phyloP scores from a whole-genome alignment of 2,797 vertebrate species.

The Coreius guichenoti region DNA sequence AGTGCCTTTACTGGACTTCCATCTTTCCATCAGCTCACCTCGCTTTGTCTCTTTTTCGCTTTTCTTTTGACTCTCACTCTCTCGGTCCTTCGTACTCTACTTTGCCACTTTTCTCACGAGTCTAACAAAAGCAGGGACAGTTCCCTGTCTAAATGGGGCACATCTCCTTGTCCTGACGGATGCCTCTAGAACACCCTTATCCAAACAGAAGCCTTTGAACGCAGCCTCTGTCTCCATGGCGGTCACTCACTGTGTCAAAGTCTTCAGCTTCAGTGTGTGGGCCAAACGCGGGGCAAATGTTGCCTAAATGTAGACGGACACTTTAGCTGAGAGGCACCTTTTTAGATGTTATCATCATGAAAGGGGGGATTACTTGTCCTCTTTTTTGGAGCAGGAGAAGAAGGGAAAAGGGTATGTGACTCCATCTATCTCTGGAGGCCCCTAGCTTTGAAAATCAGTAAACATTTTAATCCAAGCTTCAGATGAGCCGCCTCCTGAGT shows the following conservation, averaged over 20 bases:
- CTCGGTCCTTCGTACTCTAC: constrained; percentile 65
- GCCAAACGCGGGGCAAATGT: constrained; percentile 67
- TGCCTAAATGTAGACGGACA: constrained; percentile 48
- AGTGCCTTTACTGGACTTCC: constrained; percentile 47
- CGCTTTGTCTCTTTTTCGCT: constrained; percentile 61
- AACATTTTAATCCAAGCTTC: constrained; percentile 64
- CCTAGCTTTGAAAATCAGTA: constrained; percentile 61
- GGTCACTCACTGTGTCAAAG: constrained; percentile 43
- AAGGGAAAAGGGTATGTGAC: constrained; percentile 38
- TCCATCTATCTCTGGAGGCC: constrained; percentile 58
- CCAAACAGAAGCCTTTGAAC: constrained; percentile 62
- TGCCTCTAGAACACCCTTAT: constrained; percentile 53
- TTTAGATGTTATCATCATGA: constrained; percentile 79
- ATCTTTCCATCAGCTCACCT: constrained; percentile 57
- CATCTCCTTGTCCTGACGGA: constrained; percentile 37
- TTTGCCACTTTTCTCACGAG: constrained; percentile 64
- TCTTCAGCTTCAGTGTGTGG: constrained; percentile 67
- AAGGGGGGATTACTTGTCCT: constrained; percentile 71
- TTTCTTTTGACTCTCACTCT: constrained; percentile 65
- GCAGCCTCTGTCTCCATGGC: constrained; percentile 62
- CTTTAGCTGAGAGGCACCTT: constrained; percentile 71
- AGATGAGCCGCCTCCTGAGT: constrained; percentile 47
- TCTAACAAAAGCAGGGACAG: constrained; percentile 63
- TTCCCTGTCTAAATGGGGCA: constrained; percentile 40
- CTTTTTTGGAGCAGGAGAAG: constrained; percentile 16